Percentiles rank a stretch among this genome's conserved stretches.
These are phyloP conservation scores for Eptesicus fuscus DNA, from an alignment of 2,113 vertebrate genomes.

Conservation along the genomic window DNA sequence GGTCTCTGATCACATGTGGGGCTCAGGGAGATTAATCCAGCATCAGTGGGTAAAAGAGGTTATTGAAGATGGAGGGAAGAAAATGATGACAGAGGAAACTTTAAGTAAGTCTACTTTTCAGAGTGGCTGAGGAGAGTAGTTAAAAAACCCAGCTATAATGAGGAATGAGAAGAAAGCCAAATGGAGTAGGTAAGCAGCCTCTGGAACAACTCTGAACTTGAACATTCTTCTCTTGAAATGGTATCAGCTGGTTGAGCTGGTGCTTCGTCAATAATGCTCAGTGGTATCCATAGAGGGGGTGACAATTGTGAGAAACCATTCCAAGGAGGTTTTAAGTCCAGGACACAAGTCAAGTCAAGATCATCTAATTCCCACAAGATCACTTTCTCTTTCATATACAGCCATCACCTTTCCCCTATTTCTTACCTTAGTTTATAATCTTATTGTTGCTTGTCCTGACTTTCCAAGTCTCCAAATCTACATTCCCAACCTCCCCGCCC, in stretches of 20 bases:
- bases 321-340: neutral
- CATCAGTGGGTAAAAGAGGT: neutral
- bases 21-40: neutral
- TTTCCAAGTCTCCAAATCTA: neutral
- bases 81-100: neutral
- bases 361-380: neutral
- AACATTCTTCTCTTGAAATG: neutral
- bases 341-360: neutral
- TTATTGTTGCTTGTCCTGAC: neutral
- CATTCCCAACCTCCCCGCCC: too few species aligned
- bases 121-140: neutral
- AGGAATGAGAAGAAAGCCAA: neutral
- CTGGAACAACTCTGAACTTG: too few species aligned
- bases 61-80: neutral
- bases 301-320: neutral
- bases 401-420: neutral
- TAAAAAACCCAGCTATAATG: neutral
- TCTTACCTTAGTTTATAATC: neutral
- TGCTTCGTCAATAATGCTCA: neutral
- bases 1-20: neutral
- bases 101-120: neutral
- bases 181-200: neutral
- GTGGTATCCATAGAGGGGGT: too few species aligned
- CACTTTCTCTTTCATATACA: neutral
- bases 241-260: neutral